A percentile compares a stretch with the other conserved stretches of the same genome.
These are phyloP conservation scores for Drosophila athabasca DNA, from an alignment of 1,140 invertebrate genomes.

Conservation along the genomic window DNA sequence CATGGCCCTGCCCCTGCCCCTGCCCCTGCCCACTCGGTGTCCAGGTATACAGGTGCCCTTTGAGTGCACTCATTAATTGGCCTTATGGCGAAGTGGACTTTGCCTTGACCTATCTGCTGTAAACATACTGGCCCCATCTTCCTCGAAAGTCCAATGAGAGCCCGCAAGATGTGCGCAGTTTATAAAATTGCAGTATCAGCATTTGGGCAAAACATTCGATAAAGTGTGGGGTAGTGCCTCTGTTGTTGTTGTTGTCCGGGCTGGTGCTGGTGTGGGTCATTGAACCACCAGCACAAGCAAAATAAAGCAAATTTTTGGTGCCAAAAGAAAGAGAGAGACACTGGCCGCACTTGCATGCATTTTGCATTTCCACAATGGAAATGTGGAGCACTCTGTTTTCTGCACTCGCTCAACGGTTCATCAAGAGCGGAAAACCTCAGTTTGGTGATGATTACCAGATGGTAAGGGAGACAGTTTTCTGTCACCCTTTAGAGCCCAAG, in stretches of 20 bases:
- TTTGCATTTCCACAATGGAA: conserved; percentile 6
- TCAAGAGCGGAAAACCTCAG: neutral
- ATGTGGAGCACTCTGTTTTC: no score
- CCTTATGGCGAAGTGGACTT: conserved; percentile 7
- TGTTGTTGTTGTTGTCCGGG: neutral
- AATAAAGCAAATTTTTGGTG: conserved; percentile 9
- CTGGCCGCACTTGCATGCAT: conserved; percentile 13
- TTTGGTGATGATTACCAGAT: no score
- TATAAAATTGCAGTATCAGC: conserved; percentile 40
- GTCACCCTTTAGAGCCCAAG: conserved; percentile 3
- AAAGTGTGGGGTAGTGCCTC: conserved; percentile 6
- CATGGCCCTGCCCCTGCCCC: neutral
- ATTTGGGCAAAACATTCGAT: conserved; percentile 11
- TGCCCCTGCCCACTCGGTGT: neutral
- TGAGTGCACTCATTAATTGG: conserved; percentile 23
- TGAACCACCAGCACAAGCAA: conserved; percentile 32
- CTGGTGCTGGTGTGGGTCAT: conserved; percentile 20
- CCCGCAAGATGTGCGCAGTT: conserved; percentile 39
- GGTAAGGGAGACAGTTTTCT: no score
- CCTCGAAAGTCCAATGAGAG: neutral
- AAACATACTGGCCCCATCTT: neutral
- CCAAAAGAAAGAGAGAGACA: conserved; percentile 9
- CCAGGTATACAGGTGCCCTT: no score
- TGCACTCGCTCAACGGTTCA: no score
- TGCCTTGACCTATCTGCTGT: conserved; percentile 25